phyloP scores from a whole-genome alignment of 2,113 vertebrate genomes.

The Grus americana region DNA sequence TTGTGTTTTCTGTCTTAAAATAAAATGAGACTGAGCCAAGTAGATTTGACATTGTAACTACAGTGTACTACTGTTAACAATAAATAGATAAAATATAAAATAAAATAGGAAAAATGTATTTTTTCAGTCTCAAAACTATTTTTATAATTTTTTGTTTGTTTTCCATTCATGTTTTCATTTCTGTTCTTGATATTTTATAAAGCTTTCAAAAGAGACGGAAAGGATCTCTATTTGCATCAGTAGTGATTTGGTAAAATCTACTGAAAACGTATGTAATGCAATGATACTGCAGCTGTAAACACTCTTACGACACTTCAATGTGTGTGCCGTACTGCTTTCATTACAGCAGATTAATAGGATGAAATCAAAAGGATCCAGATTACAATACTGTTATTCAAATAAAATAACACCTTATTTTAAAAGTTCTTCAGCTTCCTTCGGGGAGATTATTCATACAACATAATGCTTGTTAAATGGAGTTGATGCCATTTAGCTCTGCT shows the following conservation, averaged over 20 bases:
- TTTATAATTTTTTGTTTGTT: background rate
- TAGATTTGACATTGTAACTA: background rate
- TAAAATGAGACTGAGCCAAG: background rate
- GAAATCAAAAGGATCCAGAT: background rate
- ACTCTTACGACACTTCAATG: background rate
- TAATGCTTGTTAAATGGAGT: background rate
- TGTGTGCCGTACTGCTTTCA: background rate
- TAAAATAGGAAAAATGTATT: background rate
- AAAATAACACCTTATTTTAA: background rate
- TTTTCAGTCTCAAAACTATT: background rate
- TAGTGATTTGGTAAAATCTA: background rate
- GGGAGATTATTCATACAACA: accelerated
- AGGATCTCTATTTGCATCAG: background rate
- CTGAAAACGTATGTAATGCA: background rate
- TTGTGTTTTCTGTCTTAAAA: background rate
- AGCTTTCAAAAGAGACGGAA: background rate
- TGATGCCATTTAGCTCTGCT: background rate
- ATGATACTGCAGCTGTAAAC: background rate
- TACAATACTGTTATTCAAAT: background rate
- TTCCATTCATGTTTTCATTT: background rate
- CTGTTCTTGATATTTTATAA: background rate
- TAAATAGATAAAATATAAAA: background rate
- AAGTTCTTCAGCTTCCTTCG: background rate
- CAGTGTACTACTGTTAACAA: background rate
- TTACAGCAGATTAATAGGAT: background rate